Conservation (phyloP, 2,797 vertebrate species). For the Neoniphon sammara region DNA sequence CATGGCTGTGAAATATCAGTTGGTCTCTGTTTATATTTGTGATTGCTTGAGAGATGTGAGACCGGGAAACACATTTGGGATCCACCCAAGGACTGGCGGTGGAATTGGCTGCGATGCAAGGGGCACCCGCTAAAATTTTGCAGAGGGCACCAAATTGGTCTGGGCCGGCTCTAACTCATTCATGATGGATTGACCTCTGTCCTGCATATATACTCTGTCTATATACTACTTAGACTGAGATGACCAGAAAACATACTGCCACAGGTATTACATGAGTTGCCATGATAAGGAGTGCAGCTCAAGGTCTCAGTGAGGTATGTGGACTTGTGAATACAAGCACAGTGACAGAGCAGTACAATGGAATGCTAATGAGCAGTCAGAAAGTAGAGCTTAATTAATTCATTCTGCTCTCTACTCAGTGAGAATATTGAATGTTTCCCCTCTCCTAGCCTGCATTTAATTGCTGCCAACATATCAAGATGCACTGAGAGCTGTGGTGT, state of each 20-base stretch:
- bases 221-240: conserved; percentile 33
- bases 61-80: too few relatives aligned
- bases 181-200: conserved; percentile 18
- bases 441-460: conserved; percentile 19
- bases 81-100: not conserved
- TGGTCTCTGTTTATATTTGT: too few relatives aligned
- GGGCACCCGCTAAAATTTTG: not conserved
- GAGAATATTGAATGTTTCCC: conserved; percentile 41
- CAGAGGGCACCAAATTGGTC: not conserved
- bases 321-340: conserved; percentile 26
- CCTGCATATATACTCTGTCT: not conserved
- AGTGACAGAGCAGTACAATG: conserved; percentile 34
- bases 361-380: conserved; percentile 52
- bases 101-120: not conserved
- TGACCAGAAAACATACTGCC: conserved; percentile 14
- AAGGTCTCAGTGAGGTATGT: conserved; percentile 45
- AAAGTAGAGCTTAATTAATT: conserved; percentile 41
- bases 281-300: conserved; percentile 21
- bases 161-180: not conserved
- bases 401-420: conserved; percentile 25
- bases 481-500: not conserved
- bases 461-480: conserved; percentile 18
- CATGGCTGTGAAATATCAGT: too few relatives aligned
- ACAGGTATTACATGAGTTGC: conserved; percentile 36
- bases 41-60: too few relatives aligned